Evolutionary conservation across 2,888 invertebrate species (phyloP), one percentile per base, ranked within the genome.

Genomic region (Watsonalla binaria): DNA sequence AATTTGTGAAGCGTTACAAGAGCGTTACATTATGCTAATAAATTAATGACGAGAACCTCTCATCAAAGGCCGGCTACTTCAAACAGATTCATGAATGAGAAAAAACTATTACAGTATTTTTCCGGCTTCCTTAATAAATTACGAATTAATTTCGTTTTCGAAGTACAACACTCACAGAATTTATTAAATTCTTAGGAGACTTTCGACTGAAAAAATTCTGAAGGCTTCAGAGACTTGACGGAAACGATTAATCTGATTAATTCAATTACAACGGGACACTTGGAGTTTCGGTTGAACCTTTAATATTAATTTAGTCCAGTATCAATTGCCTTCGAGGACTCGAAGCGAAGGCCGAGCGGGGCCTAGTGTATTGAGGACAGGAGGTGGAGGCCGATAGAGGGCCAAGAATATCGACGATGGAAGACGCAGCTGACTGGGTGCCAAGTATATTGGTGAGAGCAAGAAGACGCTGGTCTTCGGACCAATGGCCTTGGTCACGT

Each of bases 191-290:
- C 49, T 49, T 37, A 7, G 37, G 14, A 49, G 35, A 37, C 37
- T 49, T 49, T 37, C 39, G 13, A 37, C 9, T 11, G 15, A 49
- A 49, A 49, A 49, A 49, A 14, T 49, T 34, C 39, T 24, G 49
- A 13, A 47, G 11, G 6, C 48, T 35, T 14, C 13, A 9, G 37
- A 2, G 48, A 14, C 6, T 35, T 13, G 48, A 47, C 46, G 46
- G 13, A 47, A 13, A 37, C 48, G 48, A 37, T 49, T 49, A 49
- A 49, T 49, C 49, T 13, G 49, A 49, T 49, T 49, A 39, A 15
- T 49, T 49, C 49, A 49, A 49, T 49, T 49, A 49, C 49, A 15
- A 11, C 15, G 39, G 14, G 49, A 39, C 39, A 49, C 49, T 49
- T 11, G 24, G 24, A 24, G 8, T 42, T 42, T 39, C 37, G 8